Evolutionary conservation across 2,113 vertebrate genomes (phyloP).

Genomic region (Petaurus breviceps): DNA sequence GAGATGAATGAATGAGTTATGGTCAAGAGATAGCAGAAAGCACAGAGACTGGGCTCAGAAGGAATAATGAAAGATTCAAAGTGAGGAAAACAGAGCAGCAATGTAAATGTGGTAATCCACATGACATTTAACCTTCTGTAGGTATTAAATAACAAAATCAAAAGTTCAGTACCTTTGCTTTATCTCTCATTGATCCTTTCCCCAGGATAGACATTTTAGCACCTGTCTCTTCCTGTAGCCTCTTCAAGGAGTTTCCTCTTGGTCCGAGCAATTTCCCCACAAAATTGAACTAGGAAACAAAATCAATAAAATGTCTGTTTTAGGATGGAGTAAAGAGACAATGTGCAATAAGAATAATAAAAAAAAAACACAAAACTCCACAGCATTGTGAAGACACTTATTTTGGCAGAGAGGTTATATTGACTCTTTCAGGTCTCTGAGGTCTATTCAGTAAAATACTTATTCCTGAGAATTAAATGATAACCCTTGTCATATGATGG

Average conservation of each 20-base stretch:
- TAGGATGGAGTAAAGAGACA: slow-evolving; percentile 36
- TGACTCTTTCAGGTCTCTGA: slow-evolving; percentile 8
- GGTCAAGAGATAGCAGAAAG: background rate
- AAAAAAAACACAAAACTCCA: background rate
- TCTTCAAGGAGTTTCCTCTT: slow-evolving; percentile 99
- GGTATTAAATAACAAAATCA: slow-evolving; percentile 23
- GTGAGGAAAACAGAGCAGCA: background rate
- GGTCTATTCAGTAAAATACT: background rate
- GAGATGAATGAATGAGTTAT: background rate
- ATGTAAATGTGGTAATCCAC: background rate
- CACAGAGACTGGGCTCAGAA: background rate
- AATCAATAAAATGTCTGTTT: slow-evolving; percentile 69
- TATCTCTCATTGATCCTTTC: slow-evolving; percentile 99
- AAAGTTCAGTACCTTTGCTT: slow-evolving; percentile 92
- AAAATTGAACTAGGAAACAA: slow-evolving; percentile 96
- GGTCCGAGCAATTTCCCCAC: slow-evolving; percentile 99
- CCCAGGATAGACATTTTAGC: slow-evolving; percentile 99
- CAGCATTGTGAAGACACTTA: background rate
- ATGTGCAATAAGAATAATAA: slow-evolving; percentile 17
- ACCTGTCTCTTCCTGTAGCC: slow-evolving; percentile 98
- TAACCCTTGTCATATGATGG: background rate
- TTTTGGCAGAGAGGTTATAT: background rate
- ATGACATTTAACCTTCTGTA: background rate
- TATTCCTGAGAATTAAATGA: slow-evolving; percentile 6
- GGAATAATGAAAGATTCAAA: background rate